Evolutionary conservation across 2,888 invertebrate species (phyloP), one percentile per base, ranked within the genome.

Genomic region (Synanthedon formicaeformis): DNA sequence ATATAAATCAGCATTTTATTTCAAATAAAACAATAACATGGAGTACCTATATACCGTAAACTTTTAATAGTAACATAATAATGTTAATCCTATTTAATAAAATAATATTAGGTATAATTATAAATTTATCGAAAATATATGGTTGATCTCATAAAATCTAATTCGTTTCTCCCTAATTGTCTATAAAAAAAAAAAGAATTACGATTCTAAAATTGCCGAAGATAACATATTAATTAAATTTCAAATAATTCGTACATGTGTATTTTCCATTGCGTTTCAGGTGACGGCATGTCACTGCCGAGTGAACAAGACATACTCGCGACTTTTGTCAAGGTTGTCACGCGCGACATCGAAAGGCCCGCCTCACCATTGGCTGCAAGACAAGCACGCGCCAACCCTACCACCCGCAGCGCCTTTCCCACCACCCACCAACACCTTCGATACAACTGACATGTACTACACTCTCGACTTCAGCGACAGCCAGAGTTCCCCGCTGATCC

Each of bases 261-360:
- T 34, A 34, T 34, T 34, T 34, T 34, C 27, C 6, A 34, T 34
- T 34, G 2, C 10, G 34, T 76, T 77, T 41, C 81, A 93, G 93
- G 92, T 93, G 61, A 91, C 92, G 51, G 92, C 91, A 48, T 94
- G 94, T 74, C 94, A 94, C 75, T 94, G 94, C 77, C 91, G 93
- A 61, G 91, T 93, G 60, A 92, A 93, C 82, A 92, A 93, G 79
- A 93, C 93, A 1, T 93, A 93, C 78, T 90, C 92, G 51, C 89
- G 91, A 41, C 87, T 91, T 63, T 80, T 91, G 54, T 89, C 90
- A 6, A 87, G 90, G 40, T 78, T 89, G 60, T 81, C 87, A 3
- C 89, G 90, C 55, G 75, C 65, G 40, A 51, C 75, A 1, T 68
- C 69, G 54, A 58, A 79, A 1, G 81, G 79, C 0, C 81, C 86